Evolutionary conservation across 2,113 vertebrate genomes (phyloP), one percentile per base, ranked within the genome.

Genomic region (Toxotes chatareus): DNA sequence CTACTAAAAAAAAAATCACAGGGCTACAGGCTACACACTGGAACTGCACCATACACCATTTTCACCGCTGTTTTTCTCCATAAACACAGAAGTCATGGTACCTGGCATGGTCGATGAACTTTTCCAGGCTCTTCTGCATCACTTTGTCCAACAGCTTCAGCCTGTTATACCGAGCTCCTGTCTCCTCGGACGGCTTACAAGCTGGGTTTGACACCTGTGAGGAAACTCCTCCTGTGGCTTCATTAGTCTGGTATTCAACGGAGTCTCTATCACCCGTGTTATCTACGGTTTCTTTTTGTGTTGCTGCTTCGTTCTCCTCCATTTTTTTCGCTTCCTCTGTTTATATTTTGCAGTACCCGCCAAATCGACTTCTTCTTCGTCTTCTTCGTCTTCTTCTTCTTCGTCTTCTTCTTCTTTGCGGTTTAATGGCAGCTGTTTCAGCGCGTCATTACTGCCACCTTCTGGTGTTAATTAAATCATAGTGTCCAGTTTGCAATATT

Each of bases 141-240:
- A 95, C 94, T 87, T 95, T 96, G 19, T 95, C 88, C 60, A 96
- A 95, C 11, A 96, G 34, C 67, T 94, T 93, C 19, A 95, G 36
- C 32, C 95, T 84, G 64, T 85, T 83, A 14, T 49, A 71, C 14
- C 77, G 86, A 69, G 85, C 34, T 7, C 64, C 82, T 0, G 60
- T 8, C 11, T 89, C 82, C 19, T 72, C 80, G 0, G 80, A 21
- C 42, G 73, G 72, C 14, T 87, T 83, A 17, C 63, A 7, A 0
- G 1, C 80, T 0, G 59, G 0, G 1, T 56, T 64, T 4, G 85
- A 10, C 34, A 12, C 4, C 34, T 73, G 56, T 5, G 82, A 57
- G 0, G 84, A 71, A 16, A 13, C 16, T 10, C 89, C 63, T 12
- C 7, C 79, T 5, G 34, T 40, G 0, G 57, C 74, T 12, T 78